Percentiles rank a stretch among this genome's conserved stretches.
Evolutionary conservation across 2,888 invertebrate genomes (phyloP).

Genomic region (Argyra leucocephala): DNA sequence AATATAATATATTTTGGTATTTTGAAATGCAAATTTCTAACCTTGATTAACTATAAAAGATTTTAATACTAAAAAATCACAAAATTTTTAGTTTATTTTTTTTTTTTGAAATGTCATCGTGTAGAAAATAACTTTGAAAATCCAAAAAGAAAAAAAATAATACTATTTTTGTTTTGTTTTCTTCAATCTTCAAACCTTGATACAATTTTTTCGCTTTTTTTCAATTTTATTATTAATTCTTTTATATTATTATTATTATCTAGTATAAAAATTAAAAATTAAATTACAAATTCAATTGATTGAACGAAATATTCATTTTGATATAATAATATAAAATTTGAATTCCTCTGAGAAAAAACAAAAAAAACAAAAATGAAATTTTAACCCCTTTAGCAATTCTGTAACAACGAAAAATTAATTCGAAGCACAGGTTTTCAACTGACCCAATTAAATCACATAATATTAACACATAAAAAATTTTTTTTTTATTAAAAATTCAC

Average conservation of each 20-base stretch:
- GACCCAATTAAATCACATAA: too few species aligned
- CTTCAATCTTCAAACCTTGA: neutral
- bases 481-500: too few species aligned
- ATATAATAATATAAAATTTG: neutral
- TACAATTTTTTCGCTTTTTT: neutral
- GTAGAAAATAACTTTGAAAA: slow-evolving; percentile 4
- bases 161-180: neutral
- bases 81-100: too few species aligned
- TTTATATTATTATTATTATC: too few species aligned
- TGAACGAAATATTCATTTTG: neutral
- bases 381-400: too few species aligned
- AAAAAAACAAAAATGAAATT: too few species aligned
- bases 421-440: too few species aligned
- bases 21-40: neutral
- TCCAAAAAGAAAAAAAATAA: neutral
- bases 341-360: neutral
- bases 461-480: too few species aligned
- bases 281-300: neutral
- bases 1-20: too few species aligned
- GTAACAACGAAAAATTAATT: too few species aligned
- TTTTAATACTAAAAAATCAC: too few species aligned
- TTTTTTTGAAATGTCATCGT: neutral
- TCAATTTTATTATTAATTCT: neutral
- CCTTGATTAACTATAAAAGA: neutral
- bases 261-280: neutral